phyloP scores from a whole-genome alignment of 2,113 vertebrate species.

The Acrocephalus arundinaceus region DNA sequence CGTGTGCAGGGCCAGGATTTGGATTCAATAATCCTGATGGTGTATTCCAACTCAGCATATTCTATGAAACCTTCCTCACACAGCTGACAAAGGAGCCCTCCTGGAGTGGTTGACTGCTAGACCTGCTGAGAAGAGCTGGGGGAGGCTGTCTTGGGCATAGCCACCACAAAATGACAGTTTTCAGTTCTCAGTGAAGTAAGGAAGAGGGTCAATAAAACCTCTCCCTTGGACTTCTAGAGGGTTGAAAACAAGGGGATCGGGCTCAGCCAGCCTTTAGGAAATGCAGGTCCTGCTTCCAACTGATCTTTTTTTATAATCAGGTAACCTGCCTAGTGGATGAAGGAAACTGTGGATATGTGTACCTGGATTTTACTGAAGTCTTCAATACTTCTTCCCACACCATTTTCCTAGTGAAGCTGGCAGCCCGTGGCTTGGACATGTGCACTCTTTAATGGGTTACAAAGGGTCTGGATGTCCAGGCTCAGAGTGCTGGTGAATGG shows the following conservation, averaged over 20 bases:
- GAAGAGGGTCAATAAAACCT: neutral
- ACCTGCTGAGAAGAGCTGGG: neutral
- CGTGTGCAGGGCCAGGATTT: neutral
- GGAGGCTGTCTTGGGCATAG: neutral
- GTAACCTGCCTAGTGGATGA: neutral
- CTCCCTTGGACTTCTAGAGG: neutral
- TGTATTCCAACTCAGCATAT: neutral
- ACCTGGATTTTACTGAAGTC: neutral
- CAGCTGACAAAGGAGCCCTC: neutral
- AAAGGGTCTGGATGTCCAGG: neutral
- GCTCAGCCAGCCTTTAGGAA: neutral
- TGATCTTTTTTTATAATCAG: neutral
- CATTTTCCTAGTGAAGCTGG: neutral
- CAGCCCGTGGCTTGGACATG: neutral
- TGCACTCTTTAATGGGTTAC: too few species aligned
- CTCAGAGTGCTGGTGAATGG: neutral
- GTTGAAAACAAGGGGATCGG: neutral
- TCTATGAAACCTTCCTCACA: neutral
- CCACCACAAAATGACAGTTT: neutral
- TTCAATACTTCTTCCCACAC: neutral
- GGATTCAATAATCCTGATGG: neutral
- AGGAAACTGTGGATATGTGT: neutral
- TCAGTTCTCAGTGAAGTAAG: rapidly evolving
- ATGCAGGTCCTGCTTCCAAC: neutral
- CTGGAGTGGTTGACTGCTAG: neutral